Evolutionary conservation across 2,888 invertebrate species (phyloP).

Genomic region (Drosophila conformis): DNA sequence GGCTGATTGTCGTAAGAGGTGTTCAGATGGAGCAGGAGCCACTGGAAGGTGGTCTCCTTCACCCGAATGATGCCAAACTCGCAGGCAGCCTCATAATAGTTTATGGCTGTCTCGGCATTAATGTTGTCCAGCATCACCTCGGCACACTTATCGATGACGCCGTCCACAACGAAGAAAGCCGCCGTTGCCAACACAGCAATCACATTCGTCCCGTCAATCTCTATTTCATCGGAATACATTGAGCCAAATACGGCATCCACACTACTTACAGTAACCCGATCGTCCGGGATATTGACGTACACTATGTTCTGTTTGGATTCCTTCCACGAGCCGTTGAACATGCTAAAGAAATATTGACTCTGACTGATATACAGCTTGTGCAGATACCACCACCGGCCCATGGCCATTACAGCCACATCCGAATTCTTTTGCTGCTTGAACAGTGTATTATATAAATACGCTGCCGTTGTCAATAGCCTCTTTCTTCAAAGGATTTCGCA

Average conservation of each 20-base stretch:
- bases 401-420: slow-evolving; percentile 90
- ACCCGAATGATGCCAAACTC: slow-evolving; percentile 89
- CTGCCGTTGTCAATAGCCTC: slow-evolving; percentile 89
- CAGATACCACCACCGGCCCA: slow-evolving; percentile 90
- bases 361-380: slow-evolving; percentile 93
- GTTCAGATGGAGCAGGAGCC: slow-evolving; percentile 90
- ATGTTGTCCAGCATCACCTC: slow-evolving; percentile 91
- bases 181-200: slow-evolving; percentile 90
- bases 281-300: slow-evolving; percentile 89
- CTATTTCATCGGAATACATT: slow-evolving; percentile 90
- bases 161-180: slow-evolving; percentile 90
- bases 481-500: slow-evolving; percentile 83
- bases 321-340: slow-evolving; percentile 92
- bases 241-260: slow-evolving; percentile 90
- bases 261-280: slow-evolving; percentile 89
- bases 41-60: slow-evolving; percentile 88
- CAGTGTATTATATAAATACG: slow-evolving; percentile 91
- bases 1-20: slow-evolving; percentile 87
- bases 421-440: slow-evolving; percentile 91
- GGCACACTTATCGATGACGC: slow-evolving; percentile 89
- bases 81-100: slow-evolving; percentile 89
- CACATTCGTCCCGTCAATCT: slow-evolving; percentile 88
- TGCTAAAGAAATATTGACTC: slow-evolving; percentile 92
- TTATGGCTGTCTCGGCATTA: slow-evolving; percentile 89
- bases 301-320: slow-evolving; percentile 89